Conservation (phyloP, 2,888 invertebrate genomes). For the Allacma fusca region DNA sequence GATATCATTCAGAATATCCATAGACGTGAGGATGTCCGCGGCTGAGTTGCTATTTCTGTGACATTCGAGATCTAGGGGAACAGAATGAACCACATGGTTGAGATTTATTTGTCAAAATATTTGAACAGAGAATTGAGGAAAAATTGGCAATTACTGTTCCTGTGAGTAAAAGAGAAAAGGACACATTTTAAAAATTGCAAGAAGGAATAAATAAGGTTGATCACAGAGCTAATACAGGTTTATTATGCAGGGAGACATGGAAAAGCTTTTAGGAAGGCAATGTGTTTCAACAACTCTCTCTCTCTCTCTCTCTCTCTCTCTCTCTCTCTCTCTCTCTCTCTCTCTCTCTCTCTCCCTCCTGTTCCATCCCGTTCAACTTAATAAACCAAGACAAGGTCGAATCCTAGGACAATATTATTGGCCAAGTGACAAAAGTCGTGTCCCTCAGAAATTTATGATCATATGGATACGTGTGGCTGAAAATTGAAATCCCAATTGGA, state of each 20-base stretch:
- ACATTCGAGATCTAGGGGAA: conserved; percentile 35
- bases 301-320: neutral
- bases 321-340: neutral
- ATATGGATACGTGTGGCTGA: neutral
- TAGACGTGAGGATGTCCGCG: conserved; percentile 29
- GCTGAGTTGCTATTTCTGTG: conserved; percentile 28
- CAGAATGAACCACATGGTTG: neutral
- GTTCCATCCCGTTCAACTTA: neutral
- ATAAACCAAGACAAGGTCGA: conserved; percentile 3
- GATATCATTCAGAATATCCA: conserved; percentile 32
- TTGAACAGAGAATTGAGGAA: neutral
- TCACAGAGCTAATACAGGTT: neutral
- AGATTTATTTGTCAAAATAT: too few species aligned
- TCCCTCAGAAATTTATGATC: conserved; percentile 1
- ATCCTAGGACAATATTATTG: conserved; percentile 22
- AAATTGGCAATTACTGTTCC: neutral
- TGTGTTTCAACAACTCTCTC: neutral
- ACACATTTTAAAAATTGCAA: neutral
- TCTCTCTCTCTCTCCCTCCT: neutral
- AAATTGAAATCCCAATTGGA: neutral
- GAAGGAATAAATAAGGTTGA: neutral
- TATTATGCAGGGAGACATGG: conserved; percentile 1
- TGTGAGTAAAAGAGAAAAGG: neutral
- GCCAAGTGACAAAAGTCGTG: conserved; percentile 14
- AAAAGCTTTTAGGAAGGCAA: conserved; percentile 10